Evolutionary conservation across 2,113 vertebrate genomes (phyloP).

Genomic region (Dasypus novemcinctus): DNA sequence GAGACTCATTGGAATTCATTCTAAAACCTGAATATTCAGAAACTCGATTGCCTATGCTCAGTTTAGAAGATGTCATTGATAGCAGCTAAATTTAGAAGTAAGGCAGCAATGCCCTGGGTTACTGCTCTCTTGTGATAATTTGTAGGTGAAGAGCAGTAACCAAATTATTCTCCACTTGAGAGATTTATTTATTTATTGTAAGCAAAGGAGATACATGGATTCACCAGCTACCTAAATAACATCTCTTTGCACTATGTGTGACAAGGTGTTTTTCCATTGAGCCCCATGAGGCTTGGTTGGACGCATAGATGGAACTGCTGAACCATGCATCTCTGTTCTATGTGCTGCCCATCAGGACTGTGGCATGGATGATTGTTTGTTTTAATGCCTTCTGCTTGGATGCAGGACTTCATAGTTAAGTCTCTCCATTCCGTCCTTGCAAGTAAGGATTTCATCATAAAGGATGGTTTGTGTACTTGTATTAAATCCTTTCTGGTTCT

Average conservation of each 20-base stretch:
- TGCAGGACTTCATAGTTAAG: neutral
- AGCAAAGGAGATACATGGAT: neutral
- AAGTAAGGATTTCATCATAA: conserved; percentile 55
- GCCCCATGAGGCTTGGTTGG: neutral
- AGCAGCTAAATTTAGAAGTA: conserved; percentile 47
- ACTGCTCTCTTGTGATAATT: conserved; percentile 53
- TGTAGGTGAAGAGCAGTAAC: conserved; percentile 6
- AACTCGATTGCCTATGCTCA: neutral
- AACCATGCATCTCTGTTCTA: neutral
- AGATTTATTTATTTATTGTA: conserved; percentile 31
- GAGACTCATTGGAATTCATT: conserved; percentile 50
- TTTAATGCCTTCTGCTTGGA: neutral
- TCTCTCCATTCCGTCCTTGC: conserved; percentile 16
- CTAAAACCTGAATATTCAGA: conserved; percentile 54
- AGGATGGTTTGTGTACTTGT: conserved; percentile 58
- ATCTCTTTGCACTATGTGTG: neutral
- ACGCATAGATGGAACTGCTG: neutral
- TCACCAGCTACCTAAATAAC: neutral
- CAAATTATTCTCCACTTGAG: conserved; percentile 54
- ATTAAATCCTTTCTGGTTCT: conserved; percentile 58
- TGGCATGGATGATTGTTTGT: neutral
- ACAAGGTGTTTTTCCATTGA: neutral
- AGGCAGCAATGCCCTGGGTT: neutral
- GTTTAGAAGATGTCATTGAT: neutral
- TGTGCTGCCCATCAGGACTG: neutral